phyloP scores from a whole-genome alignment of 2,888 invertebrate species.

The Drosophila nigricruria region DNA sequence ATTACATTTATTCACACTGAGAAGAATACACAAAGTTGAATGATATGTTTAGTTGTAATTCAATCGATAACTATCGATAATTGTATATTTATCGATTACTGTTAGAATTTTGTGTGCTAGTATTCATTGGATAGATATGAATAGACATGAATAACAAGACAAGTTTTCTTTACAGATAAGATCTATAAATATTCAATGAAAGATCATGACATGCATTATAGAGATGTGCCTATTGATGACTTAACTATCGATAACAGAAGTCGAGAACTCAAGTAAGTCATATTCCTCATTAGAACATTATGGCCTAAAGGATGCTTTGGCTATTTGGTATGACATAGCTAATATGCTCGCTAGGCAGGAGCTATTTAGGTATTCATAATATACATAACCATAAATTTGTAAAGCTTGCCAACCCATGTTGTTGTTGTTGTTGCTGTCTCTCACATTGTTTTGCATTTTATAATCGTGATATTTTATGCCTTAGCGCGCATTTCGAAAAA shows the following conservation, averaged over 20 bases:
- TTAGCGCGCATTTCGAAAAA: slow-evolving; percentile 56
- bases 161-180: too few species aligned
- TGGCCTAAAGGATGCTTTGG: too few species aligned
- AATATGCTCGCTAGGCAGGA: slow-evolving; percentile 11
- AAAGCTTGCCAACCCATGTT: slow-evolving; percentile 2
- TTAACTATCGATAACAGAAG: neutral
- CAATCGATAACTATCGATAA: neutral
- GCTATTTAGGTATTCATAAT: slow-evolving; percentile 8
- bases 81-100: neutral
- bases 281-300: too few species aligned
- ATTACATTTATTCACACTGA: neutral
- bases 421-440: slow-evolving; percentile 25
- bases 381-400: slow-evolving; percentile 15
- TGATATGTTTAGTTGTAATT: neutral
- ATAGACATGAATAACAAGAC: too few species aligned
- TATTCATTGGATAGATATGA: too few species aligned
- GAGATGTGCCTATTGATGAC: neutral
- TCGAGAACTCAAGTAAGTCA: too few species aligned
- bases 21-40: neutral
- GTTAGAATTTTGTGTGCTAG: too few species aligned
- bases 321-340: neutral
- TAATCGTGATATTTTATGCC: slow-evolving; percentile 66
- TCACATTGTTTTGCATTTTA: slow-evolving; percentile 58
- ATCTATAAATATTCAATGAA: too few species aligned
- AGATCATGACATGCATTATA: too few species aligned